Percentiles rank a stretch among this genome's conserved stretches.
Conservation (phyloP, 1,140 invertebrate genomes). For the Camponotus pennsylvanicus region DNA sequence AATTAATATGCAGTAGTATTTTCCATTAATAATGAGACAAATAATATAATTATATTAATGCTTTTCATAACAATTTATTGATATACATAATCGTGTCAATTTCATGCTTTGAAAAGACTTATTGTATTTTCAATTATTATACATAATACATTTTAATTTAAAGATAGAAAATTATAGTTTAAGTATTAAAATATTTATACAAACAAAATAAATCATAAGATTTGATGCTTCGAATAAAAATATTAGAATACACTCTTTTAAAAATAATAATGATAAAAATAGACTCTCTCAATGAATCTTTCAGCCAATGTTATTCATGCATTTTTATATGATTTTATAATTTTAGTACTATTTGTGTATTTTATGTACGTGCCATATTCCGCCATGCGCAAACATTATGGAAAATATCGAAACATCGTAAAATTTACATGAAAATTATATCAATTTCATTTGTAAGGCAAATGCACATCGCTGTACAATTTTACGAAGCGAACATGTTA, state of each 20-base stretch:
- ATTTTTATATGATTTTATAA: neutral
- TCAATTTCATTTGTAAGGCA: constrained; percentile 50
- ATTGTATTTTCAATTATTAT: constrained; percentile 9
- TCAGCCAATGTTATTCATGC: neutral
- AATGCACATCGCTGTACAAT: constrained; percentile 16
- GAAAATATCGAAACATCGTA: constrained; percentile 17
- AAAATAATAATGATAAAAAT: neutral
- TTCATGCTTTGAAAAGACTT: neutral
- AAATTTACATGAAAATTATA: constrained; percentile 54
- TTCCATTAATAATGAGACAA: neutral
- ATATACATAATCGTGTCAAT: neutral
- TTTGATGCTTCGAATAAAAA: neutral
- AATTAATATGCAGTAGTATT: constrained; percentile 31
- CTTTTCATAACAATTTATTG: neutral
- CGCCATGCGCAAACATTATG: neutral
- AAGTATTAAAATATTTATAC: neutral
- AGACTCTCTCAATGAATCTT: neutral
- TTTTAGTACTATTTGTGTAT: neutral
- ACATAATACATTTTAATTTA: neutral
- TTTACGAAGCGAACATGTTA: constrained; percentile 42
- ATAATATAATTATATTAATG: neutral
- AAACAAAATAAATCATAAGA: neutral
- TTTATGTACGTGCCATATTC: neutral
- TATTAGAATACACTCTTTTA: neutral
- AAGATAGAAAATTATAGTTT: neutral